These are phyloP conservation scores for Phrynosoma blainvillii DNA, from an alignment of 2,113 vertebrate species.

Conservation along the genomic window DNA sequence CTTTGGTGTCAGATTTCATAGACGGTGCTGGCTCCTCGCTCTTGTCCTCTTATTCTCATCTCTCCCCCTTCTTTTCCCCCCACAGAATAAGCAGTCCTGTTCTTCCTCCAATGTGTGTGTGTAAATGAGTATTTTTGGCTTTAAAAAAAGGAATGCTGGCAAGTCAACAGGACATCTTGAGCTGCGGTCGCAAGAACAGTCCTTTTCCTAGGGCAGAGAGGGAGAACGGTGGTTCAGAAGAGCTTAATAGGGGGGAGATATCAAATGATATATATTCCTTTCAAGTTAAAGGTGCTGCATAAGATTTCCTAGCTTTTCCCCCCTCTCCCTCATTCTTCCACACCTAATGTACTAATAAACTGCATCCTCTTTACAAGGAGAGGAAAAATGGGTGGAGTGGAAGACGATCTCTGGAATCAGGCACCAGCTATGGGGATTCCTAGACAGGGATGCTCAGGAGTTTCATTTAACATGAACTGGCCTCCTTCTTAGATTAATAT, in stretches of 20 bases:
- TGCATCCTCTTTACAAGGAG: background rate
- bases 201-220: background rate
- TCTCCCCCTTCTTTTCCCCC: conserved; percentile 20
- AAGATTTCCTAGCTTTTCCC: background rate
- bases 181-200: conserved; percentile 55
- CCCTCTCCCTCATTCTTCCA: too few species aligned
- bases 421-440: background rate
- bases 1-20: conserved; percentile 83
- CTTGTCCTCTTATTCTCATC: background rate
- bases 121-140: conserved; percentile 53
- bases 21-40: conserved; percentile 37
- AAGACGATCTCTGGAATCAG: too few species aligned
- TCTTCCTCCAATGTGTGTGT: conserved; percentile 30
- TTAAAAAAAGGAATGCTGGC: conserved; percentile 18
- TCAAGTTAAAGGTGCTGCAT: background rate
- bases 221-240: background rate
- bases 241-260: fast-evolving
- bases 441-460: background rate
- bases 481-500: background rate
- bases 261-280: background rate
- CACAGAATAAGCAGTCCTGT: conserved; percentile 62
- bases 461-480: background rate
- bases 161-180: conserved; percentile 34
- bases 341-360: background rate
- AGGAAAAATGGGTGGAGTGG: background rate